Base-by-base conservation (phyloP, 2,888 invertebrate species). In the Limenitis camilla region DNA sequence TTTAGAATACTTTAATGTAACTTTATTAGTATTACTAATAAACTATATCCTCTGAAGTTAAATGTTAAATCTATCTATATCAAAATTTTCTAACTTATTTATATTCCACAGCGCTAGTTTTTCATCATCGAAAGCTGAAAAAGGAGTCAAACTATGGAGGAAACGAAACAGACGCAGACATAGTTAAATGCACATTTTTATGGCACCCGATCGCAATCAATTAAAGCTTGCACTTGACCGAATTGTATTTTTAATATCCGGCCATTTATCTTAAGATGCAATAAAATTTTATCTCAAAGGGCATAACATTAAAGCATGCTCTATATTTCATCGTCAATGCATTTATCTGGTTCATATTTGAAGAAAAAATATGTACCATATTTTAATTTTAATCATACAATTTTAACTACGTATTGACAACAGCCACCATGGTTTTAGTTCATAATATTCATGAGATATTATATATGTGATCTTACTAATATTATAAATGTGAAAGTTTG, bases 171-270 rank as follows among this genome's bases (percentile, higher is more conserved):
- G 8, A 27, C 28, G 9, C 4, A 28, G 8, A 5, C 10, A 30
- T 11, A 11, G 29, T 19, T 45, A 36, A 11, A 45, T 38, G 45
- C 45, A 29, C 6, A 10, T 45, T 45, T 31, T 38, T 45, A 45
- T 38, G 11, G 29, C 36, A 3, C 36, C 28, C 36, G 9, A 42
- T 30, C 30, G 38, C 31, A 38, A 49, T 49, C 31, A 43, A 49
- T 49, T 31, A 38, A 35, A 38, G 27, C 38, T n/a, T 49, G 33
- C 49, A 44, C 44, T 44, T 50, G 50, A 44, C 43, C 39, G 43
- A 29, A 39, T 44, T 44, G 39, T 43, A 50, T 50, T 33, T 44
- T 27, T 50, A 50, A 31, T 43, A 28, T 19, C 43, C 39, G 43
- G 43, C 28, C 10, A 39, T 31, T 32, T 32, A 40, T 48, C 6